Conservation (phyloP, 2,888 invertebrate genomes). For the Drosophila robusta region DNA sequence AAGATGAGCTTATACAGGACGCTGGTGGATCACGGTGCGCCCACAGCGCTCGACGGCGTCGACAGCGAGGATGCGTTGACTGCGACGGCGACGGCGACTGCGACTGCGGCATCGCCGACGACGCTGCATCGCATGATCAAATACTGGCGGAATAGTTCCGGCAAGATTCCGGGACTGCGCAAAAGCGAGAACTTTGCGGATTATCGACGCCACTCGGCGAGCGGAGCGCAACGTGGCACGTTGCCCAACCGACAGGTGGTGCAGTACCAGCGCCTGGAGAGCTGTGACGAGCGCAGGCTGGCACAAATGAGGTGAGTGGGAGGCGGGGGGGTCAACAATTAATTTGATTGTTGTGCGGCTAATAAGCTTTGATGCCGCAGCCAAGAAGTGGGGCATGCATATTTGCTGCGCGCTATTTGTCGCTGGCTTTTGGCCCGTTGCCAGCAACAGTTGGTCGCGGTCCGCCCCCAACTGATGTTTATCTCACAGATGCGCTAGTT, state of each 20-base stretch:
- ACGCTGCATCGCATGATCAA: conserved; percentile 77
- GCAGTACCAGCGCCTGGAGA: conserved; percentile 78
- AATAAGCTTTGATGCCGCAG: conserved; percentile 43
- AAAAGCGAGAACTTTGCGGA: conserved; percentile 81
- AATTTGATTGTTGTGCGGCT: conserved; percentile 37
- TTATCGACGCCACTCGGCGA: conserved; percentile 66
- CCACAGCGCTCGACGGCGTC: conserved; percentile 15
- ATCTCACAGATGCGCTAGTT: conserved; percentile 21
- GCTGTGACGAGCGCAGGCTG: conserved; percentile 77
- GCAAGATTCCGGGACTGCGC: conserved; percentile 63
- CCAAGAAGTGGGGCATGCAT: conserved; percentile 41
- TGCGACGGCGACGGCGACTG: conserved; percentile 4
- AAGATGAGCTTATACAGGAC: conserved; percentile 75
- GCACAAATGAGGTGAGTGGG: conserved; percentile 72
- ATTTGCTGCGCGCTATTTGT: conserved; percentile 32
- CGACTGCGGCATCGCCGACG: conserved; percentile 45
- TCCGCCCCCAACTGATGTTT: conserved; percentile 20
- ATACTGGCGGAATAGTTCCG: conserved; percentile 81
- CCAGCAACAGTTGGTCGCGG: conserved; percentile 51
- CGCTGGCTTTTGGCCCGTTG: conserved; percentile 45
- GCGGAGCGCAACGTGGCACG: conserved; percentile 28
- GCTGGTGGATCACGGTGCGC: conserved; percentile 49
- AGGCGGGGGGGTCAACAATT: conserved; percentile 14
- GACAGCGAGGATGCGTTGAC: background rate
- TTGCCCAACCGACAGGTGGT: conserved; percentile 52